Evolutionary conservation across 2,797 vertebrate species (phyloP).

Genomic region (Sylvilagus floridanus): DNA sequence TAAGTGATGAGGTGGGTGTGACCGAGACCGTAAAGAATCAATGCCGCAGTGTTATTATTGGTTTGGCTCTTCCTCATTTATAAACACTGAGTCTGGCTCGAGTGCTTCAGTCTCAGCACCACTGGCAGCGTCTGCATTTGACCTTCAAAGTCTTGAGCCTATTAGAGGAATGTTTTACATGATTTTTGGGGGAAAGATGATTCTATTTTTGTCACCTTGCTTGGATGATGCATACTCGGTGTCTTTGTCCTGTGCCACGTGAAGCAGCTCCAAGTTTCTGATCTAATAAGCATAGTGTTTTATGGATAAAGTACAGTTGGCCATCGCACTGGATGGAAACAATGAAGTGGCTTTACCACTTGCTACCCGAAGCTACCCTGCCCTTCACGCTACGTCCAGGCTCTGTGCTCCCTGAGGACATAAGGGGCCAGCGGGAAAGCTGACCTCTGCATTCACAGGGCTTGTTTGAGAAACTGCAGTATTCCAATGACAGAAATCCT

Average conservation of each 20-base stretch:
- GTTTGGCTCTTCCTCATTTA: conserved; percentile 79
- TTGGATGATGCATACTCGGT: background rate
- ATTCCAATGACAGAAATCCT: background rate
- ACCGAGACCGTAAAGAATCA: conserved; percentile 76
- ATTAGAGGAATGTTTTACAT: conserved; percentile 16
- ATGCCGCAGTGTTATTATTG: conserved; percentile 78
- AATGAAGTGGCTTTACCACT: background rate
- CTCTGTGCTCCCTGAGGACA: background rate
- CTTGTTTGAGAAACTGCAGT: background rate
- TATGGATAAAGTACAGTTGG: conserved; percentile 36
- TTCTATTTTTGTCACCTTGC: conserved; percentile 19
- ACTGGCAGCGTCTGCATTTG: conserved; percentile 69
- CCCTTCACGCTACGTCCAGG: background rate
- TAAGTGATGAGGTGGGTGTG: conserved; percentile 80
- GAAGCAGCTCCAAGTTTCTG: background rate
- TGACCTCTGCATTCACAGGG: background rate
- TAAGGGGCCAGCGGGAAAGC: background rate
- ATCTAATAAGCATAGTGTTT: background rate
- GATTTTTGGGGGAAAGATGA: background rate
- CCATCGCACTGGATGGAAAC: conserved; percentile 12
- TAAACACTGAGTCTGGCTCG: conserved; percentile 65
- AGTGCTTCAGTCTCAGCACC: conserved; percentile 51
- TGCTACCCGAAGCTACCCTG: background rate
- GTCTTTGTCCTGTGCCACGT: background rate
- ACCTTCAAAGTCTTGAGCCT: conserved; percentile 53